Evolutionary conservation across 2,113 vertebrate species (phyloP).

Genomic region (Suncus etruscus): DNA sequence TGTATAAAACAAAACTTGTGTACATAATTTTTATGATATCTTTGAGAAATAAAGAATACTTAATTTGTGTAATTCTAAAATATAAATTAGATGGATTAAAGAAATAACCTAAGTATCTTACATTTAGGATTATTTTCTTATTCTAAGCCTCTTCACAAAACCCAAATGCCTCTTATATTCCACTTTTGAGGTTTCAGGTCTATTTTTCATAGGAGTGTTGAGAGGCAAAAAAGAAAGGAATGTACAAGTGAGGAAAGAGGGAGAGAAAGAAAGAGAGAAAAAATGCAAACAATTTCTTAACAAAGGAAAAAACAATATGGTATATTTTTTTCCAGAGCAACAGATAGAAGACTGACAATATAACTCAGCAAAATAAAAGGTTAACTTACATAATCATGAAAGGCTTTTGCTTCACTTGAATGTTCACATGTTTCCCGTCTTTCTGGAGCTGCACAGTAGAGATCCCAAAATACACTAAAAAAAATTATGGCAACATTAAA

Average conservation of each 20-base stretch:
- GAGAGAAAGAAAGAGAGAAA: neutral
- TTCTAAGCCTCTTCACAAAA: constrained; percentile 26
- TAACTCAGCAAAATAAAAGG: neutral
- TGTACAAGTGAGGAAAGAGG: neutral
- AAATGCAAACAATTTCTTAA: constrained; percentile 9
- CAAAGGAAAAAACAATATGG: neutral
- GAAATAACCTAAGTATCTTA: neutral
- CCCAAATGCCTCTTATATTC: neutral
- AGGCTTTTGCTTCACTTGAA: constrained; percentile 94
- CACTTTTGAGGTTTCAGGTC: constrained; percentile 35
- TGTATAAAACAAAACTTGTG: neutral
- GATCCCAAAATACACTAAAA: constrained; percentile 94
- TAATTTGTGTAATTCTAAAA: constrained; percentile 40
- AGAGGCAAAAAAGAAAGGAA: neutral
- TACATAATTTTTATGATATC: constrained; percentile 37
- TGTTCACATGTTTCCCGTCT: constrained; percentile 94
- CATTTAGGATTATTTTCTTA: neutral
- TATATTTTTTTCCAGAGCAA: neutral
- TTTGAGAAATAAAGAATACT: constrained; percentile 18
- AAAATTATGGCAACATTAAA: constrained; percentile 65
- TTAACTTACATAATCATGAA: constrained; percentile 94
- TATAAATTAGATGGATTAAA: neutral
- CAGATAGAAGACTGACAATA: neutral
- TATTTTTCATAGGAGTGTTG: constrained; percentile 10
- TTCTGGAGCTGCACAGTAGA: constrained; percentile 94